A percentile compares a stretch with the other conserved stretches of the same genome.
Conservation (phyloP, 2,888 invertebrate genomes). For the Chesias legatella region DNA sequence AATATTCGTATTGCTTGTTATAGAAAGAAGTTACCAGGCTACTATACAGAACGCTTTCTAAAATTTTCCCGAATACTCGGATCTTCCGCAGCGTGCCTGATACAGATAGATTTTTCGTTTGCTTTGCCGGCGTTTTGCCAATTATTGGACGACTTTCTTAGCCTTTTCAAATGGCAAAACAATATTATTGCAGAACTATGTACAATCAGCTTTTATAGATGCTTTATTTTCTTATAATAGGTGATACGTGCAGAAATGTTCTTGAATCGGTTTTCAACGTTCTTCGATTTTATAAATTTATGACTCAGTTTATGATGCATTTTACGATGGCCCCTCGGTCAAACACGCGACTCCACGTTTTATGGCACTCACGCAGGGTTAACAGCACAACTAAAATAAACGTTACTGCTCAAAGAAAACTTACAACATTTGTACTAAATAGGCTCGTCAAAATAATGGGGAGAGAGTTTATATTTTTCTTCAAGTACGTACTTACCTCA, state of each 20-base stretch:
- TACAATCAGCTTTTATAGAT: slow-evolving; percentile 19
- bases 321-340: slow-evolving; percentile 71
- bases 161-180: slow-evolving; percentile 34
- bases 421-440: slow-evolving; percentile 31
- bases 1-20: no score
- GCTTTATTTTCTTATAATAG: no score
- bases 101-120: slow-evolving; percentile 58
- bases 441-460: slow-evolving; percentile 30
- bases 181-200: slow-evolving; percentile 16
- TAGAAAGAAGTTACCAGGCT: no score
- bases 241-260: slow-evolving; percentile 33
- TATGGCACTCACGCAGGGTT: slow-evolving; percentile 63
- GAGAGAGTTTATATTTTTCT: slow-evolving; percentile 29
- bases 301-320: slow-evolving; percentile 65
- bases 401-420: slow-evolving; percentile 33
- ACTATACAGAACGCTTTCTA: slow-evolving; percentile 17
- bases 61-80: slow-evolving; percentile 39
- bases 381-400: slow-evolving; percentile 59
- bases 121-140: slow-evolving; percentile 59
- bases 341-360: slow-evolving; percentile 69
- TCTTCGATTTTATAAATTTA: slow-evolving; percentile 67
- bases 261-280: slow-evolving; percentile 50
- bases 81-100: slow-evolving; percentile 49
- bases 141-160: slow-evolving; percentile 55
- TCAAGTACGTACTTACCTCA: slow-evolving; percentile 11